Percentiles rank a stretch among this genome's conserved stretches.
phyloP scores from a whole-genome alignment of 2,113 vertebrate species.

The Pluvianellus socialis region DNA sequence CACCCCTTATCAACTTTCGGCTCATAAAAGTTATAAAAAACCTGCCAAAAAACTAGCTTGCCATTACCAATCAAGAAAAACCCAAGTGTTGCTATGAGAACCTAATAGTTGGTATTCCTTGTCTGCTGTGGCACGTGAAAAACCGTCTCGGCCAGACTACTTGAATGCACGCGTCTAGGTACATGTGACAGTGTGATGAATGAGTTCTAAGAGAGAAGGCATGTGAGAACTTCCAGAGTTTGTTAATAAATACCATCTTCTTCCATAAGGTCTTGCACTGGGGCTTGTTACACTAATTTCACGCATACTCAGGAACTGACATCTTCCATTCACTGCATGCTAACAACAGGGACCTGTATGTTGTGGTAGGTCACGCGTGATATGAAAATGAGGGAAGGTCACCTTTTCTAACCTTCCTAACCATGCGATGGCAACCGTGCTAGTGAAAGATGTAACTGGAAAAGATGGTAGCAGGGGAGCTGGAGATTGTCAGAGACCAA shows the following conservation, averaged over 20 bases:
- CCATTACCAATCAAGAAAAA: neutral
- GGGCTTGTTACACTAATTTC: neutral
- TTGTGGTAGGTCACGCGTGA: neutral
- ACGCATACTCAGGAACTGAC: rapidly evolving
- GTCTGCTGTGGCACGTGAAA: rapidly evolving
- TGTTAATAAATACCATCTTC: neutral
- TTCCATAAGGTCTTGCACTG: neutral
- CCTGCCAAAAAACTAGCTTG: neutral
- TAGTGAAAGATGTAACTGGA: neutral
- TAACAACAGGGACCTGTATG: neutral
- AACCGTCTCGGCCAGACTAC: neutral
- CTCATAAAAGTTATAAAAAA: neutral
- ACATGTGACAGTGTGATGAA: neutral
- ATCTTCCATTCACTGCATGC: neutral
- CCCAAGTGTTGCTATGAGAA: neutral
- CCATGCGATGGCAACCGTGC: rapidly evolving
- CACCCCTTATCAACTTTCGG: neutral
- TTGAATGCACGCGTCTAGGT: neutral
- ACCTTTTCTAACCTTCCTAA: neutral
- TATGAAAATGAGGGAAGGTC: neutral
- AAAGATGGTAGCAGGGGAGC: neutral
- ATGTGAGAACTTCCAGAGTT: neutral
- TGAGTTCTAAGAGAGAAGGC: neutral
- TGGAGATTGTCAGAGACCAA: neutral
- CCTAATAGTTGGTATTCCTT: neutral